Percentiles rank a stretch among this genome's conserved stretches.
Evolutionary conservation across 2,888 invertebrate species (phyloP).

Genomic region (Napeogenes sylphis): DNA sequence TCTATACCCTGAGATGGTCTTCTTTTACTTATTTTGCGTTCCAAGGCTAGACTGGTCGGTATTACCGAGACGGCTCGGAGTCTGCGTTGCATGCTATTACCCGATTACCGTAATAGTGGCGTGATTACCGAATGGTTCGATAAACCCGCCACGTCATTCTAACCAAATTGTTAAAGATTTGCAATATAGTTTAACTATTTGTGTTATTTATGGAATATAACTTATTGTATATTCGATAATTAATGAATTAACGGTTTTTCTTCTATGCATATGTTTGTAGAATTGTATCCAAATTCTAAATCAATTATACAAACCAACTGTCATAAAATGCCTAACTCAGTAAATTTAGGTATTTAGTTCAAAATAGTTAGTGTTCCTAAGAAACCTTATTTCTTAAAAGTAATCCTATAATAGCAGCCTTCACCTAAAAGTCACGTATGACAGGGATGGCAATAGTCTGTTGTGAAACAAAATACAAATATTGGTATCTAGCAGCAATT

Average conservation of each 20-base stretch:
- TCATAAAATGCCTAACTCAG: no score
- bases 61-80: conserved; percentile 42
- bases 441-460: not conserved
- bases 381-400: no score
- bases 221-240: no score
- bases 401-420: not conserved
- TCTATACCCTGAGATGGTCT: conserved; percentile 20
- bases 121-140: conserved; percentile 40
- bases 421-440: not conserved
- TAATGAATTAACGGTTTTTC: no score
- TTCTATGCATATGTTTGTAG: no score
- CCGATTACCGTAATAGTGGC: conserved; percentile 44
- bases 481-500: not conserved
- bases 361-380: no score
- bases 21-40: conserved; percentile 28
- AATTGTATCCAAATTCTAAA: no score
- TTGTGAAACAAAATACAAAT: no score
- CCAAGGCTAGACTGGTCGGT: conserved; percentile 35
- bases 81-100: conserved; percentile 41
- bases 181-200: not conserved
- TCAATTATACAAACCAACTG: no score
- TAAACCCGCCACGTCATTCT: conserved; percentile 15
- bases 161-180: not conserved
- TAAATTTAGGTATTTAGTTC: no score
- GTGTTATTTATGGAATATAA: no score